These are phyloP conservation scores for Julus scandinavius DNA, from an alignment of 2,888 invertebrate genomes.

Conservation along the genomic window DNA sequence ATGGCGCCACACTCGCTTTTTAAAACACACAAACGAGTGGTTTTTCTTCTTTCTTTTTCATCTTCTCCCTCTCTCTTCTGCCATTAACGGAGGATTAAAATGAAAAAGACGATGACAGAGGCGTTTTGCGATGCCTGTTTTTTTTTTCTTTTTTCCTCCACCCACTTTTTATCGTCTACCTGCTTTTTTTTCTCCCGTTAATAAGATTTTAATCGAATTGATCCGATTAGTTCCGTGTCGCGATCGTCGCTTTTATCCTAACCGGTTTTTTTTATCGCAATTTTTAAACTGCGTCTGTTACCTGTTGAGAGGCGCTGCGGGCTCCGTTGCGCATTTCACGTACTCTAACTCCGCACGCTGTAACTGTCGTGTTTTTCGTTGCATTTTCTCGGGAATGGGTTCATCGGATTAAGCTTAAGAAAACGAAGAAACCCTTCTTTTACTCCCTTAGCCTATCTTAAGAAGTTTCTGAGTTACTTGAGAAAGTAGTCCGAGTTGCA, in stretches of 20 bases:
- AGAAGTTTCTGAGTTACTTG: neutral
- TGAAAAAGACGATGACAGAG: neutral
- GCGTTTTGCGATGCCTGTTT: neutral
- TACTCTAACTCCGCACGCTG: neutral
- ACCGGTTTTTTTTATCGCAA: neutral
- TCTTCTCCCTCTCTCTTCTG: neutral
- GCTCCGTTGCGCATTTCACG: neutral
- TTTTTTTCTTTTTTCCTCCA: neutral
- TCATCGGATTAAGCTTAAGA: neutral
- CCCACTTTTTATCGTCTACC: neutral
- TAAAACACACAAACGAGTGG: neutral
- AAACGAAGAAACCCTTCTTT: neutral
- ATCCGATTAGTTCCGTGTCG: conserved; percentile 1
- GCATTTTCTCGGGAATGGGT: neutral
- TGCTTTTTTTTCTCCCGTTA: neutral
- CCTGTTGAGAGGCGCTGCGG: neutral
- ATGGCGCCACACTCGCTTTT: neutral
- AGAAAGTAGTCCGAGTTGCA: neutral
- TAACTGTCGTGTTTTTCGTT: neutral
- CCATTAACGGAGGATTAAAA: neutral
- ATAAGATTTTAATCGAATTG: conserved; percentile 1
- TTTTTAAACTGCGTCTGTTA: neutral
- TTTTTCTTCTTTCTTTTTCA: neutral
- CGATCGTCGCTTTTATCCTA: neutral
- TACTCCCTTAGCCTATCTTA: neutral